Percentiles rank a stretch among this genome's conserved stretches.
phyloP scores from a whole-genome alignment of 2,888 invertebrate genomes.

The Phortica okadai region DNA sequence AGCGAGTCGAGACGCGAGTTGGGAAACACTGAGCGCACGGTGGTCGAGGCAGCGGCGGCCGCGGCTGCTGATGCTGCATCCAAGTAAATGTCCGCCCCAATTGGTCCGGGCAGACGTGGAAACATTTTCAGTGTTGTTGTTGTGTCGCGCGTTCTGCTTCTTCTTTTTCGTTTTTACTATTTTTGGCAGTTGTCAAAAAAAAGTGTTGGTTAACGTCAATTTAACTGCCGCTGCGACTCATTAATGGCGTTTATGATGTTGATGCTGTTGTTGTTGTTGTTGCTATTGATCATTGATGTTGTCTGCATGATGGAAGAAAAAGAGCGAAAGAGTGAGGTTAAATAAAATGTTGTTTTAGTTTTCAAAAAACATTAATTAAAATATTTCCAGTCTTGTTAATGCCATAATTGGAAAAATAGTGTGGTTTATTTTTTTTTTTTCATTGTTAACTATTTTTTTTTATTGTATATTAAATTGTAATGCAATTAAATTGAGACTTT shows the following conservation, averaged over 20 bases:
- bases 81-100: constrained; percentile 70
- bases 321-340: background rate
- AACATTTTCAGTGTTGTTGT: constrained; percentile 61
- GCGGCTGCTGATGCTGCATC: constrained; percentile 48
- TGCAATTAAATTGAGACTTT: constrained; percentile 59
- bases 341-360: background rate
- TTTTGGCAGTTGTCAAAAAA: background rate
- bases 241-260: background rate
- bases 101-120: constrained; percentile 71
- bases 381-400: background rate
- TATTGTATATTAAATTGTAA: background rate
- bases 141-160: background rate
- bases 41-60: constrained; percentile 64
- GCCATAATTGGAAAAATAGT: background rate
- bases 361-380: background rate
- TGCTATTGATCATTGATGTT: background rate
- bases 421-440: background rate
- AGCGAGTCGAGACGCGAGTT: constrained; percentile 74
- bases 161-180: background rate
- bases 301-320: background rate
- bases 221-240: background rate
- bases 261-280: background rate
- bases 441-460: background rate
- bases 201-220: background rate
- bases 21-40: constrained; percentile 73